Evolutionary conservation across 2,113 vertebrate genomes (phyloP), one percentile per base, ranked within the genome.

Genomic region (Machaerirhynchus nigripectus): DNA sequence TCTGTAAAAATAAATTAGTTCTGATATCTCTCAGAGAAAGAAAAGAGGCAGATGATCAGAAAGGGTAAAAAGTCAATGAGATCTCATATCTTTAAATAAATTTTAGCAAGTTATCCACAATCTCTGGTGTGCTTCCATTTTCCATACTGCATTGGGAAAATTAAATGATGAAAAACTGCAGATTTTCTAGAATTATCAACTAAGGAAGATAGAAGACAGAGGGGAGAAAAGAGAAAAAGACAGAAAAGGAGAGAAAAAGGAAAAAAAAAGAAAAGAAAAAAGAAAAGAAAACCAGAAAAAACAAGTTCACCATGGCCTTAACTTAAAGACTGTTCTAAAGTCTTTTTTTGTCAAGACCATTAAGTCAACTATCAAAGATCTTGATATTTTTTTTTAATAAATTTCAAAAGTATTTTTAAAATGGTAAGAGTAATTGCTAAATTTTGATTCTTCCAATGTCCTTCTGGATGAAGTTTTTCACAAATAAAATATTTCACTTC

Each of bases 161-260:
- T 11, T 12, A 69, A 50, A 56, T n/a, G 0, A 69, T 24, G 5
- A 57, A 64, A 75, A 86, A 65, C 15, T 35, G 33, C 6, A 26
- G 10, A 87, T 30, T 40, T 81, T 23, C 59, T 71, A 35, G 12
- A 84, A 59, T 33, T 80, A 74, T 23, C 15, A 64, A 7, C 27
- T 53, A 39, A 33, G 21, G 14, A n/a, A 40, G 12, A 40, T 9
- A 21, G 4, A 7, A 57, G 31, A 46, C 55, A 4, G 42, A 42
- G 16, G 42, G 16, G 42, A 15, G 13, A 5, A 28, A 35, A 26
- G 5, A 26, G 4, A 19, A 50, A 37, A 50, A 11, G 3, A 26
- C 2, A 44, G 9, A 63, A 63, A 39, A 21, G 1, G 5, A 60
- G 17, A n/a, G 11, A 35, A 52, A n/a, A 2, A 15, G 2, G 7